Evolutionary conservation across 2,113 vertebrate genomes (phyloP).

Genomic region (Alces alces): DNA sequence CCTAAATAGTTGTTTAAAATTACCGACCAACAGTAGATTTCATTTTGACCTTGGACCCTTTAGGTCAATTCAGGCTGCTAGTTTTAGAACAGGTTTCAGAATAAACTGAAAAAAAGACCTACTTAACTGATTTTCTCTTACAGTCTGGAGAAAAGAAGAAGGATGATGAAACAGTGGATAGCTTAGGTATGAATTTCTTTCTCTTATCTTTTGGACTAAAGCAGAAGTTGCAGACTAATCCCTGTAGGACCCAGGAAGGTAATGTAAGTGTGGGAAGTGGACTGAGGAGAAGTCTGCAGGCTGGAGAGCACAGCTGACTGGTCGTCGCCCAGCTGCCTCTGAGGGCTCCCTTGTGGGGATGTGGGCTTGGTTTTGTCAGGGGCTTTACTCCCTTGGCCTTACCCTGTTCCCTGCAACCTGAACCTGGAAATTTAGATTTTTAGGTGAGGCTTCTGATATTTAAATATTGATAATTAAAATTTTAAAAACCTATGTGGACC

Average conservation of each 20-base stretch:
- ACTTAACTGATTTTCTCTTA: conserved; percentile 53
- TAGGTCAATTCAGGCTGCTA: not conserved
- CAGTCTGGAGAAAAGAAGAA: conserved; percentile 99
- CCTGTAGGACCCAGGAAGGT: not conserved
- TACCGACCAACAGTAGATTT: not conserved
- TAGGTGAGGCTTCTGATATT: conserved; percentile 12
- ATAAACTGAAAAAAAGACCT: not conserved
- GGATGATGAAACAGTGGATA: conserved; percentile 98
- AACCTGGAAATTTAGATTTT: not conserved
- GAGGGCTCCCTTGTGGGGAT: not conserved
- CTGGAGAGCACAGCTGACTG: not conserved
- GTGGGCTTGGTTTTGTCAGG: not conserved
- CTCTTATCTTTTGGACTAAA: not conserved
- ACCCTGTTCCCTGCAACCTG: not conserved
- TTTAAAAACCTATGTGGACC: not conserved
- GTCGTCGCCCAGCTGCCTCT: not conserved
- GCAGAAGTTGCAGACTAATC: not conserved
- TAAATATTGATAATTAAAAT: not conserved
- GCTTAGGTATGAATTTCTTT: conserved; percentile 87
- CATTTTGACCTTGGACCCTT: not conserved
- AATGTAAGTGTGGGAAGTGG: not conserved
- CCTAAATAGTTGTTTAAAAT: conserved; percentile 3
- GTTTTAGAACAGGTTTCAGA: conserved; percentile 35
- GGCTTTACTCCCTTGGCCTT: not conserved
- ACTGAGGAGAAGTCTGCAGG: not conserved